phyloP scores from a whole-genome alignment of 2,888 invertebrate species.

The Eupithecia exiguata region DNA sequence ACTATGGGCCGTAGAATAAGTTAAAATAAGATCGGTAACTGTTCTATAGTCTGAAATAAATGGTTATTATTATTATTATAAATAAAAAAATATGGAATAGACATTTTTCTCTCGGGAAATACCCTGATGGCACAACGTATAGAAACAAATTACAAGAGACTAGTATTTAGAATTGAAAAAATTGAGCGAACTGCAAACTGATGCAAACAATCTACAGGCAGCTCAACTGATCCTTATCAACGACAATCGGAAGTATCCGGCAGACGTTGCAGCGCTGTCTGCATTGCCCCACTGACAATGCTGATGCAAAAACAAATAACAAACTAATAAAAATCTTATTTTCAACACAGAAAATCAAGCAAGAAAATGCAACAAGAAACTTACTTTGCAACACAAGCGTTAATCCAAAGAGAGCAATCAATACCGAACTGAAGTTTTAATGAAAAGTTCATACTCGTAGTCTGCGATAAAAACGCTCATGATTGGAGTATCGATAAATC shows the following conservation, averaged over 20 bases:
- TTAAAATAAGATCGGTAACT: too few species aligned
- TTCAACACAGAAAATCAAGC: background rate
- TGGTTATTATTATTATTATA: too few species aligned
- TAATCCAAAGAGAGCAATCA: slow-evolving; percentile 4
- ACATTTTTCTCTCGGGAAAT: too few species aligned
- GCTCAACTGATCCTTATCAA: background rate
- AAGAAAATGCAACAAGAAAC: background rate
- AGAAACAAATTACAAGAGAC: background rate
- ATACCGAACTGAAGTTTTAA: slow-evolving; percentile 20
- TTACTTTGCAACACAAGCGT: background rate
- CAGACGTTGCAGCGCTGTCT: background rate
- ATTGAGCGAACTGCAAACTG: background rate
- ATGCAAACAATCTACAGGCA: background rate
- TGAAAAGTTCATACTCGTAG: slow-evolving; percentile 28
- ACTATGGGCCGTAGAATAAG: too few species aligned
- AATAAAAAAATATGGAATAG: too few species aligned
- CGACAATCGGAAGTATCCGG: background rate
- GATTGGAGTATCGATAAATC: slow-evolving; percentile 28
- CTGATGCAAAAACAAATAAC: background rate
- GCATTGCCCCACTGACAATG: background rate
- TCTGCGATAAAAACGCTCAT: slow-evolving; percentile 21
- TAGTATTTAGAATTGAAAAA: background rate
- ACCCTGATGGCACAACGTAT: too few species aligned
- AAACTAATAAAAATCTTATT: background rate
- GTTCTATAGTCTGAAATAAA: too few species aligned